Percentiles rank a stretch among this genome's conserved stretches.
Evolutionary conservation across 2,113 vertebrate species (phyloP).

Genomic region (Larimichthys polyactis): DNA sequence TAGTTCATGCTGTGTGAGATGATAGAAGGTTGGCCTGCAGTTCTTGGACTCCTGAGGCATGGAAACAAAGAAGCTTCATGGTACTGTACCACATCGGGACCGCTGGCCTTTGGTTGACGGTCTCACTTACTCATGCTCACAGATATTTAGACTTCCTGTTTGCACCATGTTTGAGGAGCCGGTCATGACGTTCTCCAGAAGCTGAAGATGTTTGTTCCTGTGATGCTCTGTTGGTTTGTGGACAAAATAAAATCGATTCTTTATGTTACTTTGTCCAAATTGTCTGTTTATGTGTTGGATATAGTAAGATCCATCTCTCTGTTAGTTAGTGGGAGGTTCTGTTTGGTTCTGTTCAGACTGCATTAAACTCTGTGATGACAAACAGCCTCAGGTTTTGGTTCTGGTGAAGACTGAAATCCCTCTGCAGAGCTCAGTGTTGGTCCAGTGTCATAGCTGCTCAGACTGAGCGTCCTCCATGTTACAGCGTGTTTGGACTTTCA

Average conservation of each 20-base stretch:
- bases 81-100: no score
- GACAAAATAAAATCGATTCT: no score
- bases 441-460: neutral
- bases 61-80: no score
- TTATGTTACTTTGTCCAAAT: neutral
- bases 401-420: neutral
- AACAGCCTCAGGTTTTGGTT: neutral
- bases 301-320: neutral
- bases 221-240: neutral
- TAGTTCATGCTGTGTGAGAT: neutral
- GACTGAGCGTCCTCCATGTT: neutral
- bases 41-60: no score
- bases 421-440: neutral
- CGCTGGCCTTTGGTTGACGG: no score
- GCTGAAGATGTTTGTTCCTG: neutral
- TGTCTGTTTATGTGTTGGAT: neutral
- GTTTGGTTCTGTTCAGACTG: neutral
- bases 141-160: neutral
- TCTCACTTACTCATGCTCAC: neutral
- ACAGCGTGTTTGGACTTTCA: neutral
- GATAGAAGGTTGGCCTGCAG: neutral
- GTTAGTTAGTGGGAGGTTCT: neutral
- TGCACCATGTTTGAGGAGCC: neutral
- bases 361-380: neutral
- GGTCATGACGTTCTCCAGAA: no score